Conservation (phyloP, 2,888 invertebrate species). For the Atrina japonica region DNA sequence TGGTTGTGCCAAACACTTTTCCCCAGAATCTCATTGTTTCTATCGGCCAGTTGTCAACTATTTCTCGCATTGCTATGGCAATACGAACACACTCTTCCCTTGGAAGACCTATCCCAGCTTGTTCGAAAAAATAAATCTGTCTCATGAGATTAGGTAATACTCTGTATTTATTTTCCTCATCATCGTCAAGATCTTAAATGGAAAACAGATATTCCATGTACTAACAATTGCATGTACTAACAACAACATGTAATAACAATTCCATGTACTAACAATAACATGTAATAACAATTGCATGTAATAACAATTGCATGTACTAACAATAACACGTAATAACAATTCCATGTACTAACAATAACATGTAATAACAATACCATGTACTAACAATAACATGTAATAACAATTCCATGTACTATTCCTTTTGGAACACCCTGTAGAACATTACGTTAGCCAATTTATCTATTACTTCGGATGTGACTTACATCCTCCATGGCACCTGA, state of each 20-base stretch:
- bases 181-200: slow-evolving; percentile 6
- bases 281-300: too few species aligned
- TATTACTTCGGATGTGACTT: too few species aligned
- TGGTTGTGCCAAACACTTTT: slow-evolving; percentile 88
- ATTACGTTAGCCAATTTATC: too few species aligned
- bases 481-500: too few species aligned
- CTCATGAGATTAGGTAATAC: slow-evolving; percentile 80
- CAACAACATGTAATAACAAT: not conserved
- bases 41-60: slow-evolving; percentile 79
- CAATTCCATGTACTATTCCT: too few species aligned
- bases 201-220: not conserved
- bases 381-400: too few species aligned
- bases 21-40: slow-evolving; percentile 86
- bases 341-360: too few species aligned
- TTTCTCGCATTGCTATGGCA: slow-evolving; percentile 86
- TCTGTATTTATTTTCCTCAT: slow-evolving; percentile 42
- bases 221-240: not conserved
- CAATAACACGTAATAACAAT: too few species aligned
- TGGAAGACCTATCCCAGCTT: slow-evolving; percentile 88
- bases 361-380: too few species aligned
- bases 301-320: too few species aligned
- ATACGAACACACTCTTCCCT: slow-evolving; percentile 87
- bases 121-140: slow-evolving; percentile 82
- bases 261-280: too few species aligned
- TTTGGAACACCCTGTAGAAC: too few species aligned